These are phyloP conservation scores for Acronicta aceris DNA, from an alignment of 2,888 invertebrate species.

Conservation along the genomic window DNA sequence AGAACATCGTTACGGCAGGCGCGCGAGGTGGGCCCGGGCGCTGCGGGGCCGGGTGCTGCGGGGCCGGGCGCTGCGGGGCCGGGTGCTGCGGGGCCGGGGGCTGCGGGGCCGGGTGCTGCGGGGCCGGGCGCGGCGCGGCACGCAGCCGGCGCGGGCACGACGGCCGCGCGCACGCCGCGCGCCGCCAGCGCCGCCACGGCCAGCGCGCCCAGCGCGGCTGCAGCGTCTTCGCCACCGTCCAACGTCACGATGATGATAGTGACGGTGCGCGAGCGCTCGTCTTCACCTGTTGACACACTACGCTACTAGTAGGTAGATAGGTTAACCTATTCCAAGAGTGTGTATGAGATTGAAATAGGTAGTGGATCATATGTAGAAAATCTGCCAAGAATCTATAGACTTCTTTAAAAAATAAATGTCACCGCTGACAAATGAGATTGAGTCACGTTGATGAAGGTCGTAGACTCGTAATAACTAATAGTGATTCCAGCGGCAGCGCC, in stretches of 20 bases:
- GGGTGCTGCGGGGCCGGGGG: constrained; percentile 55
- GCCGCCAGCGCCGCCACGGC: constrained; percentile 54
- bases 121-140: constrained; percentile 48
- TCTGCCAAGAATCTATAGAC: no score
- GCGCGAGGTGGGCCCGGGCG: constrained; percentile 38
- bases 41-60: constrained; percentile 47
- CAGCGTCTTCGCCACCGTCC: constrained; percentile 30
- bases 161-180: constrained; percentile 57
- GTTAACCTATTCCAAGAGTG: no score
- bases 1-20: constrained; percentile 47
- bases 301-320: neutral
- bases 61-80: constrained; percentile 20
- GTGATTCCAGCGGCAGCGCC: no score
- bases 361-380: no score
- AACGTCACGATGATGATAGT: constrained; percentile 30
- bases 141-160: constrained; percentile 37
- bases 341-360: no score
- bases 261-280: constrained; percentile 15
- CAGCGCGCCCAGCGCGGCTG: constrained; percentile 55
- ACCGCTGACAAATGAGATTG: no score
- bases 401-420: no score
- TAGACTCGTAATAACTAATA: no score
- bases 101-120: constrained; percentile 23
- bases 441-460: no score
- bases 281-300: constrained; percentile 10